Conservation (phyloP, 2,888 invertebrate genomes). For the Vesta saturnalis region DNA sequence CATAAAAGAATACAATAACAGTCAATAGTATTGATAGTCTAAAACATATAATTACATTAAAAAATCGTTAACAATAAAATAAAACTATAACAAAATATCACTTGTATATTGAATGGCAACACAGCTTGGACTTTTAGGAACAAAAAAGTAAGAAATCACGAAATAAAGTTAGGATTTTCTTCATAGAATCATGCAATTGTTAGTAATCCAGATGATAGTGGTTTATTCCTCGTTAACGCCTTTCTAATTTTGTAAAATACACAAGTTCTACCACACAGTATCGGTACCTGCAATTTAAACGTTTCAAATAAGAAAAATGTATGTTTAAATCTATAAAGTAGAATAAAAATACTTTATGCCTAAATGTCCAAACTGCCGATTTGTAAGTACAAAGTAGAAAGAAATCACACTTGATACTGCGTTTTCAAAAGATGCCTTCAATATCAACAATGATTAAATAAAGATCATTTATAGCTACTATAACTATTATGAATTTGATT, state of each 20-base stretch:
- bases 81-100: not conserved
- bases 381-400: not conserved
- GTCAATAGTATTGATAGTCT: too few relatives aligned
- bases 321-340: not conserved
- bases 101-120: conserved; percentile 1
- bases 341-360: not conserved
- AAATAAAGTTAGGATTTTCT: not conserved
- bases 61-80: too few relatives aligned
- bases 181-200: conserved; percentile 3
- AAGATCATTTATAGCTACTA: too few relatives aligned
- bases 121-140: conserved; percentile 15
- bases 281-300: conserved; percentile 17
- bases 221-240: conserved; percentile 18
- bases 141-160: not conserved
- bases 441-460: too few relatives aligned
- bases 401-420: too few relatives aligned
- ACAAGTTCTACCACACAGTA: conserved; percentile 5
- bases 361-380: conserved; percentile 16
- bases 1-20: not conserved
- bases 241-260: conserved; percentile 14
- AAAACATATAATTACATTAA: not conserved
- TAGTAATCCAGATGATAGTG: conserved; percentile 9
- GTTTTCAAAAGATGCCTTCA: too few relatives aligned
- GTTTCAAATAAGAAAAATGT: not conserved
- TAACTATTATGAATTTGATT: too few relatives aligned